Base-by-base conservation (phyloP, 2,888 invertebrate genomes). In the Malthinus seriepunctatus region DNA sequence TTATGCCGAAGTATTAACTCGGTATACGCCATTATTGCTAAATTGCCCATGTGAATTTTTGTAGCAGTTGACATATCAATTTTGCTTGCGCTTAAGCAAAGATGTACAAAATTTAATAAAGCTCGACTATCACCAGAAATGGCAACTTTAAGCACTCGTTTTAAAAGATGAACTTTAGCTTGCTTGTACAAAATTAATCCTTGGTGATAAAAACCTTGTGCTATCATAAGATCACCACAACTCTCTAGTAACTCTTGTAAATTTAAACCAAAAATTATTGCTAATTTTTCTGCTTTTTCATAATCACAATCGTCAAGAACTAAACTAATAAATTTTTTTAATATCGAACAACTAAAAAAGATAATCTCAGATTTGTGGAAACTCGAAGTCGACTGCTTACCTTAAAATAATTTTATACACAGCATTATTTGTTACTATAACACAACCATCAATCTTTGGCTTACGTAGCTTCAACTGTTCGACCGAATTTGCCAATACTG, bases 181-280 rank as follows among this genome's bases (percentile, higher is more conserved):
- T 93, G 83, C 70, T 90, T 89, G 77, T 91, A 95, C 12, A 94
- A 84, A 61, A 89, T 84, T 64, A 90, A 83, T 0, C 95, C 94
- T 59, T 90, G 88, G 48, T 88, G 84, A 60, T 90, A 86, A 66
- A 88, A 86, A 9, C 88, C 88, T 60, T 88, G 85, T 3, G 88
- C 83, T 71, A 95, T 81, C 71, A 92, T 82, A 76, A 90, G 83
- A 77, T 95, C 94, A 0, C 93, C 93, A 32, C 93, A 90, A 67
- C 87, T 86, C 73, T 92, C 90, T 64, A 95, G 81, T 50, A 89
- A 78, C 51, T 85, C 83, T 61, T 87, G 86, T 47, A 89, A 79
- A 68, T 87, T 86, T 51, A 88, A 76, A 46, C 84, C 83, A 71
- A 86, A 85, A 48, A 86, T 80, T 47, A 80, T 75, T 1, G 85